Base-by-base conservation (phyloP, 2,888 invertebrate genomes). In the Polietes domitor region DNA sequence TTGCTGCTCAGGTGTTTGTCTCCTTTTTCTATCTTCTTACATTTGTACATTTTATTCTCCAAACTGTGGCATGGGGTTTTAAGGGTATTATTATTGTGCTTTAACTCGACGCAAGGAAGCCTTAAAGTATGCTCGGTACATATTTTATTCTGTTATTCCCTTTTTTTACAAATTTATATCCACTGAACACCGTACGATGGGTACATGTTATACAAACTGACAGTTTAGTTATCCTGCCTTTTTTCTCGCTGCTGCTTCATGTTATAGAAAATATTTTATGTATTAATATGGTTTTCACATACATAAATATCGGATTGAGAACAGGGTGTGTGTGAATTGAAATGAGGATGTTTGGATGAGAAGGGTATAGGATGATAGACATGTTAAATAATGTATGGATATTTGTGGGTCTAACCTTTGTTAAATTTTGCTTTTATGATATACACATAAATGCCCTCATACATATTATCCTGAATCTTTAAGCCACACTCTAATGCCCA, bases 121-220 rank as follows among this genome's bases (percentile, higher is more conserved):
- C 78, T 79, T 75, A 70, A 81, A 77, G 75, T 84, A 81, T 83
- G 73, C 28, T 72, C n/a, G n/a, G n/a, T 32, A 77, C 61, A 70
- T 73, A n/a, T n/a, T n/a, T 75, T 80, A 15, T 71, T 71, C 17
- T 15, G 15, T 37, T 28, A 37, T 55, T 41, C 41, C 5, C 28
- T 7, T 6, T 47, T 41, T 26, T 70, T 50, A 28, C n/a, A 10
- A 41, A 63, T 19, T 21, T 43, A 65, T 37, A 65, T 65, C 41
- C 41, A n/a, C 37, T 65, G 32, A n/a, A n/a, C 2, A n/a, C 32
- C 17, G n/a, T 32, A 17, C 15, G 47, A 63, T 37, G 17, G 7
- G 12, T 68, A 47, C 19, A 53, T 71, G 53, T 71, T 71, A n/a
- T 53, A 55, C 15, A 26, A 37, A 71, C 53, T 71, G 50, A 71